Evolutionary conservation across 92 coral and sea anemone genomes (phyloP), one percentile per base, ranked within the genome.

Genomic region (Actinostola sp.): DNA sequence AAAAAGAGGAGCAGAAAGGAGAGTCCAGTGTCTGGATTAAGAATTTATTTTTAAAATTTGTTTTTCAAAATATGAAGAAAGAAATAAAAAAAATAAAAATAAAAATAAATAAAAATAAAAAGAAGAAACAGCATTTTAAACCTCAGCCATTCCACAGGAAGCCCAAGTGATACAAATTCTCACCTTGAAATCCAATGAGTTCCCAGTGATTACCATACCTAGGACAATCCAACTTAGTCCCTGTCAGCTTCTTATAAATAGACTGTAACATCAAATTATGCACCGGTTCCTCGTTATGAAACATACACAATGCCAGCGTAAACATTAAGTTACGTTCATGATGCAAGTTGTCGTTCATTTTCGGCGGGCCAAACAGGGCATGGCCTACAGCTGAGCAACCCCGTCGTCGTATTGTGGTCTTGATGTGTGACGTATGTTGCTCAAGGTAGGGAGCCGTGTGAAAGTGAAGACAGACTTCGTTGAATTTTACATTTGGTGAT

Each of bases 151-250:
- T n/a, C n/a, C n/a, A n/a, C n/a, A n/a, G n/a, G n/a, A n/a, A n/a
- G n/a, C n/a, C n/a, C n/a, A n/a, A n/a, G n/a, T n/a, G n/a, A n/a
- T n/a, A n/a, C n/a, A n/a, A n/a, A n/a, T n/a, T n/a, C n/a, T n/a
- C 38, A 93, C 98, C 98, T 94, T 94, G 98, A 84, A 94, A 94
- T 20, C 98, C 98, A 72, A 94, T 94, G 62, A 91, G 86, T 57
- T 94, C 94, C 98, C 98, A 94, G 78, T 94, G 98, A 67, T 94
- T 94, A 8, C 98, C 98, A 88, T 84, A 94, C 32, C 98, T 92
- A 19, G 98, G 98, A 61, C 98, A 94, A 73, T 94, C 98, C 29
- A 94, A 80, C 43, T 88, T 88, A 2, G 98, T 94, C 10, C 98
- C 98, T 10, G 94, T 92, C 19, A 94, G 78, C 63, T 83, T 92